phyloP scores from a whole-genome alignment of 1,140 invertebrate genomes.

The Platorchestia sp. region DNA sequence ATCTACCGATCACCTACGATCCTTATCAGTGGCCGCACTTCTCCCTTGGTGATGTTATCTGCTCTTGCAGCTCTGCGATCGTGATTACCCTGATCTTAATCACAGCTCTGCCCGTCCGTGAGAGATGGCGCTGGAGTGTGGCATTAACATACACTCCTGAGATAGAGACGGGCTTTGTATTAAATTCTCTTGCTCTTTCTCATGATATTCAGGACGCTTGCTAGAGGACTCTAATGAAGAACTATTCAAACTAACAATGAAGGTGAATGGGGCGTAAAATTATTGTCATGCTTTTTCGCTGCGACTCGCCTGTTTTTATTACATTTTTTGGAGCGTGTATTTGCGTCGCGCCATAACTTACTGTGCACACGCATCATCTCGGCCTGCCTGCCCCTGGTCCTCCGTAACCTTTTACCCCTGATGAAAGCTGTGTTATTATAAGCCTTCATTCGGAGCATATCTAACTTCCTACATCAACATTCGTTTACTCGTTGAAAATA shows the following conservation, averaged over 20 bases:
- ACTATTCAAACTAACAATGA: slow-evolving; percentile 9
- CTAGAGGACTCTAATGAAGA: not conserved
- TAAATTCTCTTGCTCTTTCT: not conserved
- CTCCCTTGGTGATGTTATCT: not conserved
- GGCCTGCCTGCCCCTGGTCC: not conserved
- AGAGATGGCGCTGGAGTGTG: not conserved
- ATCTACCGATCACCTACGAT: not conserved
- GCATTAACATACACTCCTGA: slow-evolving; percentile 45
- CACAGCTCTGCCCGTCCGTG: not conserved
- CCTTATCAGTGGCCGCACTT: slow-evolving; percentile 10
- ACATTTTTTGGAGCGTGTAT: not conserved
- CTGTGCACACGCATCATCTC: not conserved
- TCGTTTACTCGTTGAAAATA: not conserved
- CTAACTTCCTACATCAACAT: not conserved
- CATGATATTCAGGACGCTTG: not conserved
- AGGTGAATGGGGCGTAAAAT: slow-evolving; percentile 5
- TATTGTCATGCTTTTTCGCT: slow-evolving; percentile 13
- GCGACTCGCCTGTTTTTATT: not conserved
- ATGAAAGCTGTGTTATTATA: slow-evolving; percentile 25
- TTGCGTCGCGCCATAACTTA: not conserved
- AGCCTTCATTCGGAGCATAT: not conserved
- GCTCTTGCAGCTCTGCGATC: not conserved
- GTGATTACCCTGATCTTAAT: slow-evolving; percentile 40
- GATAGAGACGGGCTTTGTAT: not conserved
- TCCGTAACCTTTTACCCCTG: not conserved